Conservation (phyloP, 2,888 invertebrate species). For the Matsumyia berberina region DNA sequence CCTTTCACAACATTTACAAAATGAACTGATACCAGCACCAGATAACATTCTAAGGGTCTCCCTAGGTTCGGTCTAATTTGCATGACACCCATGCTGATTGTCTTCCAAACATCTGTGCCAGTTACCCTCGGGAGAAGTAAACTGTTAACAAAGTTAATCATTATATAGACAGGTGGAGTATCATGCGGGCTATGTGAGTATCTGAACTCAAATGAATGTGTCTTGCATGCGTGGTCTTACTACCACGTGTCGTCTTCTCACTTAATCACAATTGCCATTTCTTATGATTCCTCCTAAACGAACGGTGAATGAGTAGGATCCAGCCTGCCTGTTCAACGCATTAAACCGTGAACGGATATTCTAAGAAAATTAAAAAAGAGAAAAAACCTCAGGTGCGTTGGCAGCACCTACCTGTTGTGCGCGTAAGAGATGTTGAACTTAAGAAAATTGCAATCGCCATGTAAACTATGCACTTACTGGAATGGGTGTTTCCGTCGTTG, state of each 20-base stretch:
- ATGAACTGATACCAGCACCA: neutral
- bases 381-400: conserved; percentile 13
- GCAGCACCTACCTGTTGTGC: conserved; percentile 36
- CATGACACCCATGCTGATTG: conserved; percentile 16
- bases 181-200: neutral
- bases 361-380: conserved; percentile 20
- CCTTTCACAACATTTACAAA: conserved; percentile 7
- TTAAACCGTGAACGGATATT: conserved; percentile 35
- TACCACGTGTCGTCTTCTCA: neutral
- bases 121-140: conserved; percentile 1
- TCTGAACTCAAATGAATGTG: neutral
- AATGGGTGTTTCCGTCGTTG: conserved; percentile 21
- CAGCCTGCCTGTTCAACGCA: neutral
- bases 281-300: conserved; percentile 9
- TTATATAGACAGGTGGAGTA: conserved; percentile 40
- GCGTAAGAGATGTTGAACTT: conserved; percentile 9
- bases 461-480: conserved; percentile 1
- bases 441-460: neutral
- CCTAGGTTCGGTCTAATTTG: conserved; percentile 23
- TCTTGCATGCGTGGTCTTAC: neutral
- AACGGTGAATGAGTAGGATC: conserved; percentile 26
- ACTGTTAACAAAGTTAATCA: conserved; percentile 19
- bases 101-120: conserved; percentile 29
- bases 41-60: conserved; percentile 13
- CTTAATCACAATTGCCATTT: conserved; percentile 4